Evolutionary conservation across 2,113 vertebrate species (phyloP).

Genomic region (Equus quagga): DNA sequence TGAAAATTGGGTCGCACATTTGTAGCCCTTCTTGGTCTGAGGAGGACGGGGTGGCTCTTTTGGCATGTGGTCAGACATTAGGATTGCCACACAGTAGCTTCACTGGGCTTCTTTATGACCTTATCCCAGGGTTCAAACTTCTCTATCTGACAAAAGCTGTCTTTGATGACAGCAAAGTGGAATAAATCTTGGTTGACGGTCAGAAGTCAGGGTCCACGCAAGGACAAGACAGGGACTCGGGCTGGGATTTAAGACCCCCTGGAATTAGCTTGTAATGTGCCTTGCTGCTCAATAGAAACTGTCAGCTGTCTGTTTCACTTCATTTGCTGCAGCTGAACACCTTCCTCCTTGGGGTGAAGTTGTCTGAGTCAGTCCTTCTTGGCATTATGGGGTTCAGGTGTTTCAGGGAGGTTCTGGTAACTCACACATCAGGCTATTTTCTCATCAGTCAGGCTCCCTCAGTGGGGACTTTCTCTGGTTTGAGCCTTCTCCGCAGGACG

Average conservation of each 20-base stretch:
- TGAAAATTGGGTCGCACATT: background rate
- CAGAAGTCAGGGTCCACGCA: background rate
- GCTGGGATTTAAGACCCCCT: background rate
- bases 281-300: background rate
- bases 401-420: too few relatives aligned
- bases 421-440: background rate
- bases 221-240: background rate
- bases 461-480: background rate
- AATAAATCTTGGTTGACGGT: background rate
- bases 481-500: background rate
- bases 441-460: background rate
- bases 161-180: background rate
- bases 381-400: background rate
- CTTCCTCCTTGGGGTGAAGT: background rate
- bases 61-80: background rate
- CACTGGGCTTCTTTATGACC: background rate
- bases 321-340: background rate
- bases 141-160: background rate
- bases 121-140: background rate
- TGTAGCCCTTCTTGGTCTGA: too few relatives aligned
- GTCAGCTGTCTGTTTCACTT: background rate
- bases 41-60: background rate
- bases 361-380: background rate
- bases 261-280: background rate
- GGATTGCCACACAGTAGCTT: background rate